Percentiles rank a stretch among this genome's conserved stretches.
These are phyloP conservation scores for Eurytoma adleriae DNA, from an alignment of 2,888 invertebrate genomes.

Conservation along the genomic window DNA sequence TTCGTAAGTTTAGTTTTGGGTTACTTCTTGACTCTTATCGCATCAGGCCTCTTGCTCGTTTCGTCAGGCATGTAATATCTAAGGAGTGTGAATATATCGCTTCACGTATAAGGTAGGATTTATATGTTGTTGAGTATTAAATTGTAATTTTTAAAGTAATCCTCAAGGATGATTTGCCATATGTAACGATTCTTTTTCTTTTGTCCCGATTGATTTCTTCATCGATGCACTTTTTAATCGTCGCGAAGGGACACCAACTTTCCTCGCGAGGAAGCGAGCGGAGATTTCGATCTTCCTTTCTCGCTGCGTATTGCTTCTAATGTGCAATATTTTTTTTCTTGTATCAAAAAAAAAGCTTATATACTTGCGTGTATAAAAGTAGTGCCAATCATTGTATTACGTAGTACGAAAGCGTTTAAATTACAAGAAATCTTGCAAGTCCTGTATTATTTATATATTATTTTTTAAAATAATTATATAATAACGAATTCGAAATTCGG, in stretches of 20 bases:
- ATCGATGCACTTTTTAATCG: slow-evolving; percentile 20
- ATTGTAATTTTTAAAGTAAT: slow-evolving; percentile 44
- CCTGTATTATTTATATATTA: slow-evolving; percentile 28
- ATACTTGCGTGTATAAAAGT: slow-evolving; percentile 36
- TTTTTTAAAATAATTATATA: neutral
- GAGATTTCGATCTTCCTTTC: slow-evolving; percentile 8
- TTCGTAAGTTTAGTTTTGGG: slow-evolving; percentile 47
- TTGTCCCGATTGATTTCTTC: slow-evolving; percentile 11
- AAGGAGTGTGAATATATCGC: slow-evolving; percentile 44
- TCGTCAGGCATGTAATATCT: slow-evolving; percentile 44
- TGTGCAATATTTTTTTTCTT: slow-evolving; percentile 45
- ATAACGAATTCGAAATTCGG: slow-evolving; percentile 11
- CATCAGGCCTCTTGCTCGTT: slow-evolving; percentile 49
- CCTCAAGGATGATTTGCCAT: slow-evolving; percentile 52
- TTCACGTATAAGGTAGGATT: slow-evolving; percentile 35
- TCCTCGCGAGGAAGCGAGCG: neutral
- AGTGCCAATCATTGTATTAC: slow-evolving; percentile 43
- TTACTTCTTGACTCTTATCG: slow-evolving; percentile 43
- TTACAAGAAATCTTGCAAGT: slow-evolving; percentile 4
- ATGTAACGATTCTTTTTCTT: slow-evolving; percentile 40
- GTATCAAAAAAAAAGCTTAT: slow-evolving; percentile 34
- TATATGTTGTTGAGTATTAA: slow-evolving; percentile 44
- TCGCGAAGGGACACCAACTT: neutral
- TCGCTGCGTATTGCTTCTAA: slow-evolving; percentile 12
- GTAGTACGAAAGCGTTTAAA: slow-evolving; percentile 15